Conservation (phyloP, 2,797 vertebrate species). For the Dendrocincla fuliginosa region DNA sequence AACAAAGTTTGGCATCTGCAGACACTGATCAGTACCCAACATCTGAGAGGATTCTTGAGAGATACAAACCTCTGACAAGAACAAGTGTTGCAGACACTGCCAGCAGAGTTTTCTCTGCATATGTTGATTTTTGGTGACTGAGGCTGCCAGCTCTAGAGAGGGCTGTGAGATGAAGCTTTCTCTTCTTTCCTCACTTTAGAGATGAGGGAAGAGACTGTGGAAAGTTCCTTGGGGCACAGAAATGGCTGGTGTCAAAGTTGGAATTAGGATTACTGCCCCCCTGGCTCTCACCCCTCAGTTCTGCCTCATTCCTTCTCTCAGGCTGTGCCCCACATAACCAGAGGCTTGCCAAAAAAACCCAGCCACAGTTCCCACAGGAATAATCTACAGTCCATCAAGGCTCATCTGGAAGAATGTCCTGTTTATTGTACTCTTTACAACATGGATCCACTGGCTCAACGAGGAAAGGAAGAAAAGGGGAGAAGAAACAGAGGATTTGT, state of each 20-base stretch:
- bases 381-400: neutral
- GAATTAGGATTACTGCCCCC: neutral
- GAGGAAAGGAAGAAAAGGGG: neutral
- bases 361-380: neutral
- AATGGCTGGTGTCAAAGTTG: neutral
- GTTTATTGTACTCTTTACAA: neutral
- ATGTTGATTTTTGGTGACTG: neutral
- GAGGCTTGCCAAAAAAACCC: neutral
- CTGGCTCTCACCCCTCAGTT: neutral
- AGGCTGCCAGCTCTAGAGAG: neutral
- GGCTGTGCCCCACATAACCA: neutral
- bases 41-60: neutral
- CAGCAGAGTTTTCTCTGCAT: neutral
- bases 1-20: neutral
- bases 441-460: neutral
- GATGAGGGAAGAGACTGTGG: neutral
- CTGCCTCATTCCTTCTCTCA: neutral
- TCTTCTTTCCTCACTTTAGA: neutral
- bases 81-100: neutral
- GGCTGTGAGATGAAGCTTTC: neutral
- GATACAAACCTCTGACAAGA: neutral
- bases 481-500: neutral
- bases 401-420: neutral
- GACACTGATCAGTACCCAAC: neutral
- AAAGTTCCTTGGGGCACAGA: neutral